These are phyloP conservation scores for Molossus molossus DNA, from an alignment of 2,797 vertebrate genomes.

Conservation along the genomic window DNA sequence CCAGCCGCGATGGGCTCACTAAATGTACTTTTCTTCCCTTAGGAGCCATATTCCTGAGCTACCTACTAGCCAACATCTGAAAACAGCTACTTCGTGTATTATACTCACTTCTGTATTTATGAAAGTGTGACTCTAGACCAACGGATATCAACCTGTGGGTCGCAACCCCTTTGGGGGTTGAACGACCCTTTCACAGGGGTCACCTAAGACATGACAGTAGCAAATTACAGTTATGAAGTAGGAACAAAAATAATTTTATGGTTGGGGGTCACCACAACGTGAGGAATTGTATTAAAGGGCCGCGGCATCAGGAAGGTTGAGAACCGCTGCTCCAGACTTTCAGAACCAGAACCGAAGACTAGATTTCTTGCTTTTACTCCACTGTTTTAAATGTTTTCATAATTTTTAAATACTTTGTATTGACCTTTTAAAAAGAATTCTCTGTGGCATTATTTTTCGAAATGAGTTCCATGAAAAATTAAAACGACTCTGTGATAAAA, in stretches of 20 bases:
- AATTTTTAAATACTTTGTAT: not conserved
- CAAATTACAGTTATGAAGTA: too few relatives aligned
- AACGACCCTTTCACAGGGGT: too few relatives aligned
- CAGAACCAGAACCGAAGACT: not conserved
- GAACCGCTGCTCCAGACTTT: too few relatives aligned
- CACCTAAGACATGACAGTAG: too few relatives aligned
- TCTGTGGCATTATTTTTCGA: slow-evolving; percentile 12
- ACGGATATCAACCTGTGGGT: too few relatives aligned
- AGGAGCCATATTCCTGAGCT: not conserved
- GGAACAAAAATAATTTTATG: too few relatives aligned
- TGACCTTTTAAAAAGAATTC: slow-evolving; percentile 49
- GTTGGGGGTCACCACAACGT: too few relatives aligned
- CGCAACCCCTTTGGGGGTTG: too few relatives aligned
- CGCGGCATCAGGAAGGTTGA: too few relatives aligned
- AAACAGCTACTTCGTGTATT: not conserved
- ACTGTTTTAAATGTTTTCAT: slow-evolving; percentile 21
- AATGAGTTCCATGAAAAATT: slow-evolving; percentile 47
- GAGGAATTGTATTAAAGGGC: too few relatives aligned
- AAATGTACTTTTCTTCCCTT: not conserved
- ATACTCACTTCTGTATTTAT: not conserved
- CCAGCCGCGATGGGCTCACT: too few relatives aligned
- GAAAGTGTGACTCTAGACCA: not conserved
- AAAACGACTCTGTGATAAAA: slow-evolving; percentile 58
- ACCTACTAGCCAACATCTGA: not conserved
- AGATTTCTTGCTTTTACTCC: slow-evolving; percentile 5